phyloP scores from a whole-genome alignment of 2,797 vertebrate genomes.

The Enteromius unitaeniatus region DNA sequence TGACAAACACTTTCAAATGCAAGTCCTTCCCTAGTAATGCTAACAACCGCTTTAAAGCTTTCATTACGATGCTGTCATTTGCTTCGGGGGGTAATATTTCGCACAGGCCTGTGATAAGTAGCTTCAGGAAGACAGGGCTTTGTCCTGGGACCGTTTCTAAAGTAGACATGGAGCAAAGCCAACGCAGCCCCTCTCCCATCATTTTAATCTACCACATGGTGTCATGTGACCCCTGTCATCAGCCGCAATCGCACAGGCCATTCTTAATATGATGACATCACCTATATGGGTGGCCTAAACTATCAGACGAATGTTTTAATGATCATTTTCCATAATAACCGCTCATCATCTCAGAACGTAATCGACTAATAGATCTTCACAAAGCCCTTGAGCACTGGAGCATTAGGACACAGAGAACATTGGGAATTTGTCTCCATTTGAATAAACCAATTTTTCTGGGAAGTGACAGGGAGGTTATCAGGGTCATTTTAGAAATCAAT shows the following conservation, averaged over 20 bases:
- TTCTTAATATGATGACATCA: slow-evolving; percentile 59
- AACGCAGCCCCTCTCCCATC: slow-evolving; percentile 24
- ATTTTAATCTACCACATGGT: slow-evolving; percentile 51
- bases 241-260: background rate
- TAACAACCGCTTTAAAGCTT: slow-evolving; percentile 31
- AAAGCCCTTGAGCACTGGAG: slow-evolving; percentile 64
- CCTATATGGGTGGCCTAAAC: slow-evolving; percentile 61
- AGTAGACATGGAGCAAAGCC: slow-evolving; percentile 11
- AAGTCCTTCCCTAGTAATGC: slow-evolving; percentile 28
- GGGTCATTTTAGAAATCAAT: slow-evolving; percentile 15
- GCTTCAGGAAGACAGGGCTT: slow-evolving; percentile 40
- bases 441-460: slow-evolving; percentile 9
- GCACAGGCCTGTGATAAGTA: slow-evolving; percentile 48
- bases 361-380: slow-evolving; percentile 82
- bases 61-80: slow-evolving; percentile 45
- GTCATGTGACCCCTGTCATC: slow-evolving; percentile 50
- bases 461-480: slow-evolving; percentile 29
- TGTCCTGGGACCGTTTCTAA: slow-evolving; percentile 30
- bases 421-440: slow-evolving; percentile 10
- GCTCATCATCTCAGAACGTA: slow-evolving; percentile 77
- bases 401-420: slow-evolving; percentile 66
- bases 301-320: slow-evolving; percentile 70
- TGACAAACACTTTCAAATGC: background rate
- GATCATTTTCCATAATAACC: slow-evolving; percentile 63
- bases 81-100: slow-evolving; percentile 55